Conservation (phyloP, 2,888 invertebrate species). For the Schrankia costaestrigalis region DNA sequence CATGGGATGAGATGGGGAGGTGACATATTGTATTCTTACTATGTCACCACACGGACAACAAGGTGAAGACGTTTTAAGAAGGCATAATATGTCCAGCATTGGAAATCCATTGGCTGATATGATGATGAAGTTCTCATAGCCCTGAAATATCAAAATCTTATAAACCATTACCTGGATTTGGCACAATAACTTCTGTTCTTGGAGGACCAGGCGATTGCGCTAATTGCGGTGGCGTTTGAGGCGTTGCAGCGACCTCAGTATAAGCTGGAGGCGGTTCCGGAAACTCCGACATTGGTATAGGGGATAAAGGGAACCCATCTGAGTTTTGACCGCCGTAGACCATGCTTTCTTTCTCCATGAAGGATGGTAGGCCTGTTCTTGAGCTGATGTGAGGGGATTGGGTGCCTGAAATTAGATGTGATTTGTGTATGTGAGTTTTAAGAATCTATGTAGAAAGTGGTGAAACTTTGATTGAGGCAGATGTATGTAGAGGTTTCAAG, state of each 20-base stretch:
- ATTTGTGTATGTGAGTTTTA: not conserved
- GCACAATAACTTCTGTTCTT: slow-evolving; percentile 49
- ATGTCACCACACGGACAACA: too few relatives aligned
- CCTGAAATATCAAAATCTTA: not conserved
- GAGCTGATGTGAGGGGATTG: slow-evolving; percentile 10
- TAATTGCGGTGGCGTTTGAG: not conserved
- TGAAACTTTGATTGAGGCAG: too few relatives aligned
- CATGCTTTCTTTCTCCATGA: slow-evolving; percentile 44
- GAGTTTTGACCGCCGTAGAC: slow-evolving; percentile 35
- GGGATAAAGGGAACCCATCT: slow-evolving; percentile 42
- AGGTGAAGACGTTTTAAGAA: too few relatives aligned
- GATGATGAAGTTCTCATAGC: too few relatives aligned
- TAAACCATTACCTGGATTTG: slow-evolving; percentile 12
- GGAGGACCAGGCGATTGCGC: slow-evolving; percentile 27
- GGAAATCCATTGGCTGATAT: too few relatives aligned
- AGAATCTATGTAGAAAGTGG: too few relatives aligned
- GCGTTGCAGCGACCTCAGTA: slow-evolving; percentile 28
- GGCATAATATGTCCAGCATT: too few relatives aligned
- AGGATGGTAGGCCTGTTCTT: slow-evolving; percentile 6
- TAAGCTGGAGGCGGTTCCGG: slow-evolving; percentile 65
- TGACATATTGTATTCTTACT: too few relatives aligned
- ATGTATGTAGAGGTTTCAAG: too few relatives aligned
- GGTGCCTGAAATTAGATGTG: slow-evolving; percentile 16
- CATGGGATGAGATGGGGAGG: too few relatives aligned
- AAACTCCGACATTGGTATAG: slow-evolving; percentile 47